A percentile compares a stretch with the other conserved stretches of the same genome.
phyloP scores from a whole-genome alignment of 2,888 invertebrate genomes.

The Drosophila neoperkinsi region DNA sequence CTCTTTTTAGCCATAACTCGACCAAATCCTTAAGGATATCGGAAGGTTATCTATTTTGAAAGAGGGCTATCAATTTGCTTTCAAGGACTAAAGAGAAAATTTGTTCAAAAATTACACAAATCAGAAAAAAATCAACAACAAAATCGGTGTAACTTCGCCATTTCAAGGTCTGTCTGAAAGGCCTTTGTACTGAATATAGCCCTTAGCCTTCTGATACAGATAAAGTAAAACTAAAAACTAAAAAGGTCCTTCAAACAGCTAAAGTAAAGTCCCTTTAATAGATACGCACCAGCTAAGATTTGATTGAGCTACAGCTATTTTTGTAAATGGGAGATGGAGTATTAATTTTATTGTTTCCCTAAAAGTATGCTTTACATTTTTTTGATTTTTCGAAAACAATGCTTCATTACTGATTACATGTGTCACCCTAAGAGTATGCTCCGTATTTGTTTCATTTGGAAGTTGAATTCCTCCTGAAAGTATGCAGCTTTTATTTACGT shows the following conservation, averaged over 20 bases:
- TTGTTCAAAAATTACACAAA: neutral
- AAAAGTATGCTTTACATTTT: neutral
- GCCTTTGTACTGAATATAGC: neutral
- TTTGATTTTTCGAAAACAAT: neutral
- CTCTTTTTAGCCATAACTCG: neutral
- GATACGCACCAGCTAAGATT: neutral
- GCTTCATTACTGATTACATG: rapidly evolving
- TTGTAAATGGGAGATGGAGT: neutral
- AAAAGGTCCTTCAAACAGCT: neutral
- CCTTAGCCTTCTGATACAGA: neutral
- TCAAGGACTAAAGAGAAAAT: neutral
- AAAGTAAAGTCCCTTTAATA: neutral
- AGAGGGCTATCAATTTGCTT: neutral
- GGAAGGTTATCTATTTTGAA: neutral
- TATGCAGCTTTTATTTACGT: neutral
- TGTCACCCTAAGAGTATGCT: neutral
- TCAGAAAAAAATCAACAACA: neutral
- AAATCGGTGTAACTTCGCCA: neutral
- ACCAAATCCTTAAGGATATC: neutral
- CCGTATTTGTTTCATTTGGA: neutral
- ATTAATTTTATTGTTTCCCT: too few relatives aligned
- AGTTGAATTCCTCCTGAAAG: neutral
- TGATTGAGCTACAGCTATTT: neutral
- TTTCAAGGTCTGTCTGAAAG: neutral
- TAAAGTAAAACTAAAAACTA: neutral